Evolutionary conservation across 92 coral and sea anemone genomes (phyloP).

Genomic region (Phenganax stokvisi): DNA sequence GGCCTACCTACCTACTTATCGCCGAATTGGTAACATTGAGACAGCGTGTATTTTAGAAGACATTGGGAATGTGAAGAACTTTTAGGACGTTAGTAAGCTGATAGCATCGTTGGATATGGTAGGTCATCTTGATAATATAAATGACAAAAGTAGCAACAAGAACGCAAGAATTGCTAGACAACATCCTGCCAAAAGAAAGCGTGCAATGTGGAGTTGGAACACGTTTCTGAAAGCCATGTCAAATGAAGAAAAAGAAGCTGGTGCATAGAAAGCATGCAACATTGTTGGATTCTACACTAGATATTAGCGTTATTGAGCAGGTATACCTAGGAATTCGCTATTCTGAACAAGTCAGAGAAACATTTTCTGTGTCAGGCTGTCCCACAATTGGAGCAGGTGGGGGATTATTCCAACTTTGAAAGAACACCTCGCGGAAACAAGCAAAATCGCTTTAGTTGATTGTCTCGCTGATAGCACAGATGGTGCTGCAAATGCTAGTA

Average conservation of each 20-base stretch:
- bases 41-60: background rate
- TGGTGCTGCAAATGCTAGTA: background rate
- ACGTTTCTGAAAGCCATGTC: conserved; percentile 19
- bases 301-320: background rate
- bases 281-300: conserved; percentile 15
- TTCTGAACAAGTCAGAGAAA: background rate
- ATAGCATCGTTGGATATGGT: conserved; percentile 4
- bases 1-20: no score
- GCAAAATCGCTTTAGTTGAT: background rate
- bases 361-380: background rate
- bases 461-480: background rate
- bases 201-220: background rate
- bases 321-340: background rate
- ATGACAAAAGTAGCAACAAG: background rate
- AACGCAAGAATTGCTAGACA: background rate
- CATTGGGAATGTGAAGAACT: background rate
- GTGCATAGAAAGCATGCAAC: background rate
- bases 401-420: background rate
- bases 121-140: background rate
- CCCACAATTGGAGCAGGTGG: background rate
- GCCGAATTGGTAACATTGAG: conserved; percentile 11
- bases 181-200: background rate
- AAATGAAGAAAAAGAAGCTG: conserved; percentile 10
- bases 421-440: background rate
- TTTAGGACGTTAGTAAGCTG: conserved; percentile 1